Conservation (phyloP, 1,140 invertebrate species). For the Colletes latitarsis region DNA sequence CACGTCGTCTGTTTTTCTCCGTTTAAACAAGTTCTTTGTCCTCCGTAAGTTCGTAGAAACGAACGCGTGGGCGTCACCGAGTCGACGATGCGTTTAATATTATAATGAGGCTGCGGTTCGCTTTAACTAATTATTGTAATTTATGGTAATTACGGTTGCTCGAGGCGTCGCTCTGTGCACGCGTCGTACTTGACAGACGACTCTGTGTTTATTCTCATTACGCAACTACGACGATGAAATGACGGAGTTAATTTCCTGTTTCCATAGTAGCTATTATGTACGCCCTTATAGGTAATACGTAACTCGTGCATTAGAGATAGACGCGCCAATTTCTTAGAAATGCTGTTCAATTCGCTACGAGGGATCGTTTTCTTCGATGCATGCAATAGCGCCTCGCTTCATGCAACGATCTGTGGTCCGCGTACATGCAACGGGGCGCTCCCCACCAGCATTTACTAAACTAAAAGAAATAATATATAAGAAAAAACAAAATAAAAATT, state of each 20-base stretch:
- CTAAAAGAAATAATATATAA: too few relatives aligned
- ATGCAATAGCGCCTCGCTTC: too few relatives aligned
- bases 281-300: background rate
- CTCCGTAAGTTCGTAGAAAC: background rate
- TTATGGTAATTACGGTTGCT: slow-evolving; percentile 54
- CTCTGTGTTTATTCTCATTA: slow-evolving; percentile 6
- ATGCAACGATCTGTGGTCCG: too few relatives aligned
- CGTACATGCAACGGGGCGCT: too few relatives aligned
- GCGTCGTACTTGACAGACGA: background rate
- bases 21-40: too few relatives aligned
- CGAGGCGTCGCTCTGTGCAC: background rate
- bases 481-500: too few relatives aligned
- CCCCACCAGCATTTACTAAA: too few relatives aligned
- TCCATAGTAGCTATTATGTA: background rate
- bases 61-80: background rate
- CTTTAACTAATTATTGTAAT: slow-evolving; percentile 50
- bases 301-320: too few relatives aligned
- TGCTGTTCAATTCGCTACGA: too few relatives aligned
- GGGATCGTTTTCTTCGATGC: too few relatives aligned
- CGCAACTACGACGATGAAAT: background rate
- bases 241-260: background rate
- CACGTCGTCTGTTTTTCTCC: too few relatives aligned
- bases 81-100: slow-evolving; percentile 39
- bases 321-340: too few relatives aligned
- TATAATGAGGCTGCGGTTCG: slow-evolving; percentile 16